Percentiles rank a stretch among this genome's conserved stretches.
Evolutionary conservation across 2,113 vertebrate species (phyloP).

Genomic region (Stegostoma tigrinum): DNA sequence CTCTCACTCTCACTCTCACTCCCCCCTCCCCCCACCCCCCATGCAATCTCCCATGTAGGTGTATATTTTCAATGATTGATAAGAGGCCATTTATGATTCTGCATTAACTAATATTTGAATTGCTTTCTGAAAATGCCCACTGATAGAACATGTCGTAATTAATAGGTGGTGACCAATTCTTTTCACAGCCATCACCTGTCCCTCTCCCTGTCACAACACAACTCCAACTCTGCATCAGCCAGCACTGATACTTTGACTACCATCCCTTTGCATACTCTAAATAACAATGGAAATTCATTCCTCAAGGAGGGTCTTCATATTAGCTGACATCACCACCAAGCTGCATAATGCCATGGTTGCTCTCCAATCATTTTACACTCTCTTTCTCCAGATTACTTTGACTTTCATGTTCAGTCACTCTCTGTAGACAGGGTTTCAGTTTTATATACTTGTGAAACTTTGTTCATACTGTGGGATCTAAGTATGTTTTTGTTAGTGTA

Average conservation of each 20-base stretch:
- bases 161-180: background rate
- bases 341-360: background rate
- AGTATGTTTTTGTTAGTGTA: background rate
- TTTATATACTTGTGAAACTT: background rate
- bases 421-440: background rate
- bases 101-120: background rate
- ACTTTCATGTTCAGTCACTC: background rate
- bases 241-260: background rate
- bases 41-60: background rate
- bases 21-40: too few relatives aligned
- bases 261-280: background rate
- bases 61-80: background rate
- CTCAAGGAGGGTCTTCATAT: background rate
- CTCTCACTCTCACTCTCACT: too few relatives aligned
- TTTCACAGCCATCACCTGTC: background rate
- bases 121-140: background rate
- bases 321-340: background rate
- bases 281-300: background rate
- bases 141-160: background rate
- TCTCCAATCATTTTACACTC: background rate
- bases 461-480: background rate
- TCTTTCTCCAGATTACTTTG: background rate
- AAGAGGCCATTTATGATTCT: background rate
- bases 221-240: background rate
- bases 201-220: background rate